Conservation (phyloP, 1,140 invertebrate genomes). For the Mizuhopecten yessoensis region DNA sequence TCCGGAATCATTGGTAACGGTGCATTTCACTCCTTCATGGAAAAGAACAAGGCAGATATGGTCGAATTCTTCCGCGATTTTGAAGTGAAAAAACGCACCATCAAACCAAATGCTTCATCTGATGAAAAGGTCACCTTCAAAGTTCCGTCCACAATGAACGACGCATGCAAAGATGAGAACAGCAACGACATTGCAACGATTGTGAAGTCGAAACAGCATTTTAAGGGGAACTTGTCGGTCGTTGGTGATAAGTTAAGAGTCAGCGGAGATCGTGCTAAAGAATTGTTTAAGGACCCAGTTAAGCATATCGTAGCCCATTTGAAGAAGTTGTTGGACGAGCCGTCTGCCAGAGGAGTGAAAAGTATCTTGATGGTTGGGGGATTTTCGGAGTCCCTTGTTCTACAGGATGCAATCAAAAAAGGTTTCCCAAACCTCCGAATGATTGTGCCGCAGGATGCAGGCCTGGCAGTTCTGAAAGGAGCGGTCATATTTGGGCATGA, state of each 20-base stretch:
- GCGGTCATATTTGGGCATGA: constrained; percentile 62
- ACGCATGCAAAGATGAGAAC: constrained; percentile 39
- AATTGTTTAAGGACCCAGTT: constrained; percentile 43
- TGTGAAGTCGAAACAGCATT: constrained; percentile 42
- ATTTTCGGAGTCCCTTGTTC: constrained; percentile 61
- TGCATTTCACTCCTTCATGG: constrained; percentile 40
- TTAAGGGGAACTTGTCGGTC: constrained; percentile 42
- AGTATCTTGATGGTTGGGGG: constrained; percentile 65
- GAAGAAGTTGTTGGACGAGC: constrained; percentile 43
- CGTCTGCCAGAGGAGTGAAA: not conserved
- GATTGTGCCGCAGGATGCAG: constrained; percentile 63
- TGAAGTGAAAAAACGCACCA: constrained; percentile 62
- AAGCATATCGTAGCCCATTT: constrained; percentile 49
- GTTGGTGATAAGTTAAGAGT: constrained; percentile 57
- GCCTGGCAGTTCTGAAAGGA: constrained; percentile 63
- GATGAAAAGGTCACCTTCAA: constrained; percentile 49
- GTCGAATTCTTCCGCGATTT: constrained; percentile 58
- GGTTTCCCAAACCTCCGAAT: constrained; percentile 48
- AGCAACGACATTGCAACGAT: not conserved
- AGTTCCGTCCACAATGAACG: constrained; percentile 51
- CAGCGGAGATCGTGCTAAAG: constrained; percentile 19
- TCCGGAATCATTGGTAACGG: constrained; percentile 36
- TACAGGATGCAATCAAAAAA: constrained; percentile 52
- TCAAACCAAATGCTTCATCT: constrained; percentile 38
- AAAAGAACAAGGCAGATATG: constrained; percentile 50